Base-by-base conservation (phyloP, 2,797 vertebrate species). In the Argentina silus region DNA sequence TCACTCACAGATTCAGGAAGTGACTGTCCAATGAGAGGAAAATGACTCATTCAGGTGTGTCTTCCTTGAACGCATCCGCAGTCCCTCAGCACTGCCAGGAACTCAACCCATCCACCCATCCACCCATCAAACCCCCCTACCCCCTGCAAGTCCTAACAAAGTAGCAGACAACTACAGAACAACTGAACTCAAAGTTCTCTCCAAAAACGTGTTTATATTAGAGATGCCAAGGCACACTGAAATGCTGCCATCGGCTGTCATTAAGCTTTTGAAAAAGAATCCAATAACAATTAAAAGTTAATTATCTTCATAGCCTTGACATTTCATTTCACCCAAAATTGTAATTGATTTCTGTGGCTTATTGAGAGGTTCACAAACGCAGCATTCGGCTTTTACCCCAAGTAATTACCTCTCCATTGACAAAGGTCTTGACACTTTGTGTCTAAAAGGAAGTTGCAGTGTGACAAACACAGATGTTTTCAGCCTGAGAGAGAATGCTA, bases 271-370 rank as follows among this genome's bases (percentile, higher is more conserved):
- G 21, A 50, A 19, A 62, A 69, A 68, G 27, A 73, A 72, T 74
- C 60, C 47, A 82, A 69, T 67, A 71, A 62, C 75, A 62, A 74
- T 72, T 83, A 78, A 72, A 64, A 60, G 61, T 80, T 62, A 83
- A 80, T 80, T 74, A 78, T 70, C 67, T 44, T 67, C 44, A 67
- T 45, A 72, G 44, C 48, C 47, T 62, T 50, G 23, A 36, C 64
- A 77, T 77, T 72, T 72, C 47, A 65, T 67, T 72, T 66, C 6
- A 17, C 23, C 48, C 19, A 45, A 19, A 63, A 70, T 50, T 14
- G 63, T 45, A 57, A 47, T 70, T 67, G 67, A 73, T 70, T n/a
- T 17, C 17, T 14, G 15, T 56, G 56, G 57, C 15, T 61, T 57
- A n/a, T 12, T 60, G 65, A 75, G 60, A 65, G 44, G 56, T 61